phyloP scores from a whole-genome alignment of 2,113 vertebrate genomes.

The Formicarius rufipectus region DNA sequence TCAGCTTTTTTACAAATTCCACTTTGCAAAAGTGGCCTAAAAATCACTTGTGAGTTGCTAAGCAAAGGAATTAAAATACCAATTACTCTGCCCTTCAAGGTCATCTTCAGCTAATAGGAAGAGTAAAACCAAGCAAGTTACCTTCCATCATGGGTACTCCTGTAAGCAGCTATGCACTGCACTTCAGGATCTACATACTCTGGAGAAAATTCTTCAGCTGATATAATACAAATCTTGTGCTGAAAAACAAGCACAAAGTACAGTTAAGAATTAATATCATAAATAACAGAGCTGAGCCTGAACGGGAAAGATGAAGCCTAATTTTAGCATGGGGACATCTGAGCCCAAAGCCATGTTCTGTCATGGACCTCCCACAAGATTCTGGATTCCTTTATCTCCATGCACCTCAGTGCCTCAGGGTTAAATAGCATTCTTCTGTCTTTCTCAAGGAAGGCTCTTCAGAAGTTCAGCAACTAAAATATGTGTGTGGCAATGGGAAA shows the following conservation, averaged over 20 bases:
- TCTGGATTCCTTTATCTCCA: background rate
- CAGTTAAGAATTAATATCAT: background rate
- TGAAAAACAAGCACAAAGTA: conserved; percentile 58
- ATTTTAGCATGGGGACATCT: background rate
- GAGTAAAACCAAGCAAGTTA: conserved; percentile 31
- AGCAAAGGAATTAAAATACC: background rate
- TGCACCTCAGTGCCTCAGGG: background rate
- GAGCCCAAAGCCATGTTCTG: background rate
- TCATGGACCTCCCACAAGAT: background rate
- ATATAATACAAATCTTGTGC: conserved; percentile 87
- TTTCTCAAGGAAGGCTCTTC: background rate
- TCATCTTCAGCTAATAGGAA: background rate
- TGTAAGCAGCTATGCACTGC: conserved; percentile 83
- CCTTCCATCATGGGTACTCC: conserved; percentile 64
- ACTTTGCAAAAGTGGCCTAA: background rate
- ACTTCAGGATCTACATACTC: conserved; percentile 84
- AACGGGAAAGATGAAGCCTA: background rate
- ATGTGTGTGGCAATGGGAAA: background rate
- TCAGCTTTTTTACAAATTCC: background rate
- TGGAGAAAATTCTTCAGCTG: conserved; percentile 82
- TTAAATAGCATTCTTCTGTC: background rate
- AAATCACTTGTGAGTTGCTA: background rate
- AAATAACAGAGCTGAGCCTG: background rate
- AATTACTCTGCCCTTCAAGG: background rate
- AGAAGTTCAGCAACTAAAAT: background rate